Percentiles rank a stretch among this genome's conserved stretches.
Conservation (phyloP, 2,888 invertebrate genomes). For the Campaea margaritaria region DNA sequence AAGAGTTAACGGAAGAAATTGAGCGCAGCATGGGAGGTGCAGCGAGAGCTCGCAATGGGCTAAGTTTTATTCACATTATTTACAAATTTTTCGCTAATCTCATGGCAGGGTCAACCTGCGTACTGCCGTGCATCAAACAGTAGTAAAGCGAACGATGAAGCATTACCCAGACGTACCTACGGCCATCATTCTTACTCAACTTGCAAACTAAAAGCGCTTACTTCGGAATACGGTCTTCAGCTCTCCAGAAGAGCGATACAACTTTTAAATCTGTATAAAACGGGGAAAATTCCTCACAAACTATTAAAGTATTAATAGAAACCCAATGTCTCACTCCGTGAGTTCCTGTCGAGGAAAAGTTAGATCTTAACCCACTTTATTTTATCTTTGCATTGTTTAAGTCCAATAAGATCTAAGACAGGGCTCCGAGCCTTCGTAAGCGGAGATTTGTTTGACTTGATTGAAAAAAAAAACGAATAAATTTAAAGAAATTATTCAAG, state of each 20-base stretch:
- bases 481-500: too few relatives aligned
- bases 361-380: neutral
- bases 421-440: too few relatives aligned
- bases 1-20: neutral
- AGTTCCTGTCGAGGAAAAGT: constrained; percentile 11
- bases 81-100: constrained; percentile 20
- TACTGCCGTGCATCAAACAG: constrained; percentile 14
- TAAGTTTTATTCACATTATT: constrained; percentile 27
- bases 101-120: constrained; percentile 5
- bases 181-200: constrained; percentile 18
- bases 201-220: constrained; percentile 25
- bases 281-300: constrained; percentile 34
- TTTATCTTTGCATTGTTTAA: neutral
- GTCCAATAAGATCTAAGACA: too few relatives aligned
- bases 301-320: constrained; percentile 28
- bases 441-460: too few relatives aligned
- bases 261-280: constrained; percentile 44
- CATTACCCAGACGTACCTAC: neutral
- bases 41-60: neutral
- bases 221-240: constrained; percentile 10
- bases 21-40: neutral
- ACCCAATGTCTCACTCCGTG: constrained; percentile 5
- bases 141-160: constrained; percentile 18
- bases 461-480: too few relatives aligned
- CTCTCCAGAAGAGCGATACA: constrained; percentile 38